Evolutionary conservation across 1,140 invertebrate species (phyloP).

Genomic region (Bombus fervidus): DNA sequence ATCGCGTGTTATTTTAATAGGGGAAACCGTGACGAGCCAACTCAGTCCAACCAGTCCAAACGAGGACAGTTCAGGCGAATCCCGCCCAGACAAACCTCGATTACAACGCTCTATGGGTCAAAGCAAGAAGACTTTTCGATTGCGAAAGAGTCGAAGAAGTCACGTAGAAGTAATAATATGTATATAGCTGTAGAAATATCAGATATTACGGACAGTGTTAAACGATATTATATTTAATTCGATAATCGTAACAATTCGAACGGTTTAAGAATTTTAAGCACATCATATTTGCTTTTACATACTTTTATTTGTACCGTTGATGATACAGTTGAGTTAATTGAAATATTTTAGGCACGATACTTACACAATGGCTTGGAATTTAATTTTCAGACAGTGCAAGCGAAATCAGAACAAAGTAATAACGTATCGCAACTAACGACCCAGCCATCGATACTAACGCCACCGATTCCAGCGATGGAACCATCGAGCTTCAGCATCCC

Average conservation of each 20-base stretch:
- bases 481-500: slow-evolving; percentile 69
- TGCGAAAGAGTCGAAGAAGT: slow-evolving; percentile 89
- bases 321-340: neutral
- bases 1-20: slow-evolving; percentile 73
- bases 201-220: neutral
- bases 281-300: too few species aligned
- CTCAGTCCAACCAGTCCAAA: slow-evolving; percentile 88
- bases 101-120: slow-evolving; percentile 96
- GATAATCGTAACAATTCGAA: neutral
- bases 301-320: neutral
- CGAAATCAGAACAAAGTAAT: slow-evolving; percentile 44
- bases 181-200: neutral
- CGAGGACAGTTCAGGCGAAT: slow-evolving; percentile 87
- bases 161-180: slow-evolving; percentile 78
- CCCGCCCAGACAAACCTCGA: slow-evolving; percentile 86
- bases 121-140: slow-evolving; percentile 95
- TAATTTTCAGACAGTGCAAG: slow-evolving; percentile 41
- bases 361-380: neutral
- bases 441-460: slow-evolving; percentile 67
- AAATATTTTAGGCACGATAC: neutral
- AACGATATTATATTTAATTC: neutral
- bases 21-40: slow-evolving; percentile 88
- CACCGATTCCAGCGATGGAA: slow-evolving; percentile 71
- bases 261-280: too few species aligned
- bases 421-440: neutral